These are phyloP conservation scores for Sinocyclocheilus grahami DNA, from an alignment of 2,113 vertebrate species.

Conservation along the genomic window DNA sequence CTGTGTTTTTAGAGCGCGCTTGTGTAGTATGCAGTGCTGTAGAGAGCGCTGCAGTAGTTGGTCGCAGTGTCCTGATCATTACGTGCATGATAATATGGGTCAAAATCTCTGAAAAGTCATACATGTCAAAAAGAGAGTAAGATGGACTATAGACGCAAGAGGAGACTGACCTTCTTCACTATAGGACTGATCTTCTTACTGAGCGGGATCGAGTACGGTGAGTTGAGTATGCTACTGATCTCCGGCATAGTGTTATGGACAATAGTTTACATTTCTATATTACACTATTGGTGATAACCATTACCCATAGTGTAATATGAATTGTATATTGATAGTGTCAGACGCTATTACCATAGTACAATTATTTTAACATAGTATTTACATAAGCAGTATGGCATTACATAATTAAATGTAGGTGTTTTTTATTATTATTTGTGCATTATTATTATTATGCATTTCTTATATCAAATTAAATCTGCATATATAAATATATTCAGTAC, in stretches of 20 bases:
- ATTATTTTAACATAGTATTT: background rate
- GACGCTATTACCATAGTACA: background rate
- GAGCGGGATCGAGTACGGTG: conserved; percentile 84
- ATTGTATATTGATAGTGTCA: background rate
- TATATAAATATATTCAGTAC: background rate
- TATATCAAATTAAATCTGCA: background rate
- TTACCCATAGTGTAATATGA: too few relatives aligned
- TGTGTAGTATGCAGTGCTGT: background rate
- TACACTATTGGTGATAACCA: background rate
- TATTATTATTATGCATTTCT: background rate
- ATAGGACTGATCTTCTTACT: conserved; percentile 81
- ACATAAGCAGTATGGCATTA: background rate
- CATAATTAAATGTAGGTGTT: background rate
- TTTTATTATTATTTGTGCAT: background rate
- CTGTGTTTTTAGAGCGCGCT: background rate
- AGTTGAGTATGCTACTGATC: conserved; percentile 15
- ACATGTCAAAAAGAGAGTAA: background rate
- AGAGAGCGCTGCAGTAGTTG: background rate
- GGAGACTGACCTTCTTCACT: conserved; percentile 74
- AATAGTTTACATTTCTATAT: background rate
- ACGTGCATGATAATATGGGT: background rate
- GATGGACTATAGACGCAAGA: conserved; percentile 74
- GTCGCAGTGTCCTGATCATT: conserved; percentile 13
- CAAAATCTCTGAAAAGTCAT: background rate
- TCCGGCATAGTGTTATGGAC: background rate